Evolutionary conservation across 1,140 invertebrate genomes (phyloP), one percentile per base, ranked within the genome.

Genomic region (Platorchestia sp.): DNA sequence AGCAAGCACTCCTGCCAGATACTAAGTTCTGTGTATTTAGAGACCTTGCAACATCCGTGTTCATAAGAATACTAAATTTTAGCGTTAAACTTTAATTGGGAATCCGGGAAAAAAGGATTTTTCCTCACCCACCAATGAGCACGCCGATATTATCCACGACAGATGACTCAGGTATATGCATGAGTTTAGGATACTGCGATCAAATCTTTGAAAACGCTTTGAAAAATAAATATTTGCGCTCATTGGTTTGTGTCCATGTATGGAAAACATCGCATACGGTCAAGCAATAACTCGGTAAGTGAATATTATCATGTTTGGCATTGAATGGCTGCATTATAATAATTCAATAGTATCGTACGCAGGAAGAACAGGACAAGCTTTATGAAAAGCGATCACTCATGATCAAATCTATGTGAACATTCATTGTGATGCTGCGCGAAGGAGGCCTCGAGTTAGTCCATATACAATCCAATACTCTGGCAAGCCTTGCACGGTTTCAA

Each of bases 281-380:
- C 59, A 36, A 75, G 59, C 59, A 75, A 75, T 75, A 75, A 75
- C 27, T 75, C 36, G 59, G 59, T 22, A 75, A 75, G 59, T 75
- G 59, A 75, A 75, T 75, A 75, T 75, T 75, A 75, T 75, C 59
- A 75, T 75, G 59, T 75, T 75, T 36, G 59, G 59, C 59, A 75
- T 75, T 75, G 14, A 75, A 75, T 75, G 59, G 59, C 59, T 75
- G 59, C 59, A 75, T 75, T 75, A 75, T 75, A 75, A 75, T 75
- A 75, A 75, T 75, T 75, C 59, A 75, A 75, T 75, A 14, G 10
- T 75, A 75, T 75, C 59, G 14, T 75, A 75, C 59, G 14, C 59
- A 75, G 59, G 27, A 75, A 75, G 27, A 75, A 75, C 59, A 75
- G 59, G 59, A 75, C 59, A 75, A 36, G 27, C 14, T 36, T 75